Percentiles rank a stretch among this genome's conserved stretches.
Evolutionary conservation across 2,797 vertebrate species (phyloP).

Genomic region (Simalia tracyae): DNA sequence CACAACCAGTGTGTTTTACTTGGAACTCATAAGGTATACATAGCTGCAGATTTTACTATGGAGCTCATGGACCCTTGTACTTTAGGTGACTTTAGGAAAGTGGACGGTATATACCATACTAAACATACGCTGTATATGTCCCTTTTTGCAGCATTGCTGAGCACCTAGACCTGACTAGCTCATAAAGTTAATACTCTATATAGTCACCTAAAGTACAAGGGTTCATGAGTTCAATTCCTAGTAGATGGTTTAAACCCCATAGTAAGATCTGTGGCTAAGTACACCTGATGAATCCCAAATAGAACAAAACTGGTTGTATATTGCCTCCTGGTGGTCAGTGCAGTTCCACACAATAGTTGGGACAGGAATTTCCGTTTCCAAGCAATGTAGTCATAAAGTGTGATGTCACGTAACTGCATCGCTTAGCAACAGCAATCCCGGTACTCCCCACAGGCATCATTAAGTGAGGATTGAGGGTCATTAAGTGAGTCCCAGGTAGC

Average conservation of each 20-base stretch:
- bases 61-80: no score
- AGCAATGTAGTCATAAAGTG: neutral
- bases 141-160: neutral
- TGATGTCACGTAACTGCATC: neutral
- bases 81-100: no score
- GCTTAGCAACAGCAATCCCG: neutral
- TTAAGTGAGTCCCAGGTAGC: neutral
- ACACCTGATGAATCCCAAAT: neutral
- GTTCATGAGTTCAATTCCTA: neutral
- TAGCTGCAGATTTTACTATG: no score
- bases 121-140: no score
- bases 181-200: neutral
- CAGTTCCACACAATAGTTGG: neutral
- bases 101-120: no score
- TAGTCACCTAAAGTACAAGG: neutral
- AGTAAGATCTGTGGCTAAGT: neutral
- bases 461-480: neutral
- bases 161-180: neutral
- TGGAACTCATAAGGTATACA: no score
- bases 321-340: neutral
- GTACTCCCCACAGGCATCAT: neutral
- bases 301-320: neutral
- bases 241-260: neutral
- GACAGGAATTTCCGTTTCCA: neutral
- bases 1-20: no score